Evolutionary conservation across 35 echinoderm and acorn worm species (phyloP).

Genomic region (Patiria miniata): DNA sequence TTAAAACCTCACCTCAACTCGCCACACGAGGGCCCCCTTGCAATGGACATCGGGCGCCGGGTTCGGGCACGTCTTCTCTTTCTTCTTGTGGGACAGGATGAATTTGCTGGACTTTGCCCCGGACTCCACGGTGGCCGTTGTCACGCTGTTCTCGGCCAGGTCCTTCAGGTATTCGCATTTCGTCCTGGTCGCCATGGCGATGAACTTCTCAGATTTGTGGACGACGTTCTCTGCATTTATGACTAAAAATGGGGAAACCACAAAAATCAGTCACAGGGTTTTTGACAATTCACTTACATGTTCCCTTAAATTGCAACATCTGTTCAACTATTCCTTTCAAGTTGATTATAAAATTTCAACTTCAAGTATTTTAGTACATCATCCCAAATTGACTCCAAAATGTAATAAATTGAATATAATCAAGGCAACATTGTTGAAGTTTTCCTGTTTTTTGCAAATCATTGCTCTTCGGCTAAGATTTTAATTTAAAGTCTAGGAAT

Average conservation of each 20-base stretch:
- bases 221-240: slow-evolving; percentile 99
- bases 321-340: too few species aligned
- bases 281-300: too few species aligned
- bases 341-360: too few species aligned
- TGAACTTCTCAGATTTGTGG: slow-evolving; percentile 97
- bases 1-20: slow-evolving; percentile 75
- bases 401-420: too few species aligned
- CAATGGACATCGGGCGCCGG: slow-evolving; percentile 79
- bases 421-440: too few species aligned
- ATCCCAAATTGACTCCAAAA: too few species aligned
- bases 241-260: slow-evolving; percentile 55
- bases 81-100: slow-evolving; percentile 87
- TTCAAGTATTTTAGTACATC: too few species aligned
- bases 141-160: slow-evolving; percentile 87
- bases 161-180: slow-evolving; percentile 91
- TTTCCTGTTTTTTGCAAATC: too few species aligned
- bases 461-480: too few species aligned
- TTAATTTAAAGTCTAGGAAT: too few species aligned
- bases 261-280: not conserved
- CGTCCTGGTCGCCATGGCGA: slow-evolving; percentile 92
- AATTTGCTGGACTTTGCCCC: slow-evolving; percentile 75
- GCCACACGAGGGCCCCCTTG: slow-evolving; percentile 91
- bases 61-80: slow-evolving; percentile 83
- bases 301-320: too few species aligned
- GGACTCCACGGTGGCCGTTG: slow-evolving; percentile 72